Evolutionary conservation across 2,113 vertebrate species (phyloP), one percentile per base, ranked within the genome.

Genomic region (Egretta garzetta): DNA sequence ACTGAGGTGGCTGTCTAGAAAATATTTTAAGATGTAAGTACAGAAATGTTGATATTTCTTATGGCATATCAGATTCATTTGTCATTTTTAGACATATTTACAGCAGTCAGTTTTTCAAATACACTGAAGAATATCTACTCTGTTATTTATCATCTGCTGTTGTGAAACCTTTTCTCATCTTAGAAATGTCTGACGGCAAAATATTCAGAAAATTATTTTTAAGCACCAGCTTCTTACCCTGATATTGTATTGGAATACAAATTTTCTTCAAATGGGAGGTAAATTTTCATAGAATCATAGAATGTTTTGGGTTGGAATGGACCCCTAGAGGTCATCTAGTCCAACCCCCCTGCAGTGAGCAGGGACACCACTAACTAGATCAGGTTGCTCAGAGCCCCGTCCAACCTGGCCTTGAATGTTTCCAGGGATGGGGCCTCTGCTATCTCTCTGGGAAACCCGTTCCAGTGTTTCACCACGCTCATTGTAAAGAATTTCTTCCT

Each of bases 11-110:
- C 56, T 91, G 45, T 47, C 53, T 88, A 90, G 37, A 89, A 95
- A 92, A 86, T 95, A 96, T 94, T 96, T 96, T 88, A 94, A 86
- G 80, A 60, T 74, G 6, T 45, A 72, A 81, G 39, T 88, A 82
- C 53, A 91, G 71, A 88, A 90, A 84, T 73, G 2, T 20, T 72
- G 68, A 50, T 82, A 93, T 77, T 94, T 93, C 30, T 86, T 86
- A 67, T 28, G 22, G 39, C 37, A 60, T 64, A 75, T 62, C 8
- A 45, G 80, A 80, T 66, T 87, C 9, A 81, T 83, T 94, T 90
- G 13, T 67, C 71, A 71, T 81, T 86, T 85, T 66, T 19, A 91
- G 59, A 79, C 47, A 58, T 50, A 95, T 64, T 87, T 92, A 81
- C 56, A 92, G 63, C 37, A 68, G 32, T 72, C 39, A 75, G 12